Conservation (phyloP, 2,113 vertebrate genomes). For the Mesembrinibis cayennensis region DNA sequence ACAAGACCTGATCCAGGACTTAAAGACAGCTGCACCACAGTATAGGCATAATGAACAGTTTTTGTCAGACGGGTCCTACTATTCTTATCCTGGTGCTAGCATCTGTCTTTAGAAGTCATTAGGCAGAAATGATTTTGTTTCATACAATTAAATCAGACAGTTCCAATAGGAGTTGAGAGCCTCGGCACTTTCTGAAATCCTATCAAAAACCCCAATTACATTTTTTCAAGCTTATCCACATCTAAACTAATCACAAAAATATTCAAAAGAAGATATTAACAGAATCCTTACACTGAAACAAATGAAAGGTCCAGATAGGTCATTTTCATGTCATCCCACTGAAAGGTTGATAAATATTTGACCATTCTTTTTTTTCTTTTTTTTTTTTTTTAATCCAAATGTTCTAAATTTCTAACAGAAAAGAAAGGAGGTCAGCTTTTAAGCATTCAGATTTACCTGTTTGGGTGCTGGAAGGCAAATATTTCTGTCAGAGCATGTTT, state of each 20-base stretch:
- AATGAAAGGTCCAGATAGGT: neutral
- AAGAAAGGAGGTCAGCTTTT: neutral
- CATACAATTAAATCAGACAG: neutral
- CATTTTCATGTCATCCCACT: neutral
- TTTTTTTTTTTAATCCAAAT: neutral
- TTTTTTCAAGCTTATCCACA: neutral
- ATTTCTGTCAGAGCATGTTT: neutral
- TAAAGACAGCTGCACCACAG: neutral
- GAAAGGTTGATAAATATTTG: neutral
- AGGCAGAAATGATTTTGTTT: neutral
- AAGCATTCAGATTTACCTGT: neutral
- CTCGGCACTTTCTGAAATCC: neutral
- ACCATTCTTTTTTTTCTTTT: too few relatives aligned
- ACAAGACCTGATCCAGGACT: neutral
- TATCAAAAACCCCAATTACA: neutral
- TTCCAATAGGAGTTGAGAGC: neutral
- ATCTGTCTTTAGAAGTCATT: neutral
- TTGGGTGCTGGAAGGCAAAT: neutral
- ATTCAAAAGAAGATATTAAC: neutral
- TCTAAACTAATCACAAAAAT: neutral
- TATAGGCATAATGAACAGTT: accelerated
- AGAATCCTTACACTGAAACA: neutral
- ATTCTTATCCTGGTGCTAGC: neutral
- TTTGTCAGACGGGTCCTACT: neutral
- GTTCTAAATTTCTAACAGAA: neutral